phyloP scores from a whole-genome alignment of 1,140 invertebrate species.

The Zaprionus africanus region DNA sequence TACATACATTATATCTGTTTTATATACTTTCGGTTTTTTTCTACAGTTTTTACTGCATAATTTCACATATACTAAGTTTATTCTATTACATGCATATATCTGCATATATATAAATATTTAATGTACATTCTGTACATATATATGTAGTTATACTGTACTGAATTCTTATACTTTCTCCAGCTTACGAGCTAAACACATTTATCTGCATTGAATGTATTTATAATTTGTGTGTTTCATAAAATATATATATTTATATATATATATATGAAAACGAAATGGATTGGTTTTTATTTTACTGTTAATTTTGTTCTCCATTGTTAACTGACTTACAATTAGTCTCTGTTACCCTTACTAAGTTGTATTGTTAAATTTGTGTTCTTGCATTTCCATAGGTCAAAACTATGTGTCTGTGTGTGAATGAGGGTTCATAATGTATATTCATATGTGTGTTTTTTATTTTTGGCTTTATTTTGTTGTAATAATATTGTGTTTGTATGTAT shows the following conservation, averaged over 20 bases:
- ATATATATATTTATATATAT: constrained; percentile 54
- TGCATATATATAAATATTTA: constrained; percentile 49
- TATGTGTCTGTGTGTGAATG: constrained; percentile 21
- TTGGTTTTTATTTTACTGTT: constrained; percentile 44
- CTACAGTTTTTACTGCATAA: constrained; percentile 44
- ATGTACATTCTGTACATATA: constrained; percentile 41
- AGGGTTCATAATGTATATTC: constrained; percentile 25
- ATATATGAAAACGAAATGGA: constrained; percentile 42
- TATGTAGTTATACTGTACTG: constrained; percentile 47
- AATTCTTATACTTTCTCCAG: constrained; percentile 42
- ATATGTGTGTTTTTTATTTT: constrained; percentile 59
- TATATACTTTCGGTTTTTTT: constrained; percentile 30
- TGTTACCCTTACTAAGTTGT: constrained; percentile 56
- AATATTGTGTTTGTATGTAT: constrained; percentile 60
- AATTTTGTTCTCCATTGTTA: constrained; percentile 43
- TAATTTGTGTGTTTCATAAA: constrained; percentile 72
- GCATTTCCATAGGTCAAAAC: constrained; percentile 37
- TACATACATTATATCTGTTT: constrained; percentile 36
- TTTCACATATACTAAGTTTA: constrained; percentile 39
- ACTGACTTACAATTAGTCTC: constrained; percentile 69
- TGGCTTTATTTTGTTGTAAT: constrained; percentile 66
- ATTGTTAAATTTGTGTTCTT: constrained; percentile 48
- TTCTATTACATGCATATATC: constrained; percentile 38
- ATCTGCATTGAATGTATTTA: constrained; percentile 55
- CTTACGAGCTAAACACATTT: constrained; percentile 73